phyloP scores from a whole-genome alignment of 2,113 vertebrate species.

The Prunella himalayana region DNA sequence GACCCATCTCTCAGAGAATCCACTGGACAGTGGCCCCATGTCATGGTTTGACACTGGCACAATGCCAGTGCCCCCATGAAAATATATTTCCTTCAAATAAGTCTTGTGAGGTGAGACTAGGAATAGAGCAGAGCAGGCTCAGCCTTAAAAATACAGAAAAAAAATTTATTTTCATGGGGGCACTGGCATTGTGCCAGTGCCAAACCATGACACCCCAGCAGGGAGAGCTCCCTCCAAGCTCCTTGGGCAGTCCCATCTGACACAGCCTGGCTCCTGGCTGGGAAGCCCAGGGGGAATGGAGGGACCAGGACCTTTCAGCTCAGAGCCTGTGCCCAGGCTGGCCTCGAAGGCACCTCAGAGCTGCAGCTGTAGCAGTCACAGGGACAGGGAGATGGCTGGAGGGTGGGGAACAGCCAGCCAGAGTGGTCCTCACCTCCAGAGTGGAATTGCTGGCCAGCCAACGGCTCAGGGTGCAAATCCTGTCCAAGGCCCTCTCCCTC shows the following conservation, averaged over 20 bases:
- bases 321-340: background rate
- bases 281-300: background rate
- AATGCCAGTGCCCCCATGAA: no score
- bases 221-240: background rate
- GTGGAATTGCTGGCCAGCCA: background rate
- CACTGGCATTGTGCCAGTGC: no score
- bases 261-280: background rate
- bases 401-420: background rate
- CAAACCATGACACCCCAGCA: background rate
- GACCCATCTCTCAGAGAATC: background rate
- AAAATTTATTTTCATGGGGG: no score
- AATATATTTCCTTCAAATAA: no score
- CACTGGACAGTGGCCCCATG: background rate
- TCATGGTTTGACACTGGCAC: no score
- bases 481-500: background rate
- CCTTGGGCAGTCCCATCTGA: background rate
- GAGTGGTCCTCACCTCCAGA: background rate
- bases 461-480: background rate
- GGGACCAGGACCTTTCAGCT: background rate
- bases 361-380: background rate
- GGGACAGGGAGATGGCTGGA: background rate
- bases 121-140: no score
- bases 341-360: background rate
- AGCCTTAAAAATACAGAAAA: no score
- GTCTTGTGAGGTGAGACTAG: no score